Conservation (phyloP, 2,113 vertebrate species). For the Brachypodius melanocephalos region DNA sequence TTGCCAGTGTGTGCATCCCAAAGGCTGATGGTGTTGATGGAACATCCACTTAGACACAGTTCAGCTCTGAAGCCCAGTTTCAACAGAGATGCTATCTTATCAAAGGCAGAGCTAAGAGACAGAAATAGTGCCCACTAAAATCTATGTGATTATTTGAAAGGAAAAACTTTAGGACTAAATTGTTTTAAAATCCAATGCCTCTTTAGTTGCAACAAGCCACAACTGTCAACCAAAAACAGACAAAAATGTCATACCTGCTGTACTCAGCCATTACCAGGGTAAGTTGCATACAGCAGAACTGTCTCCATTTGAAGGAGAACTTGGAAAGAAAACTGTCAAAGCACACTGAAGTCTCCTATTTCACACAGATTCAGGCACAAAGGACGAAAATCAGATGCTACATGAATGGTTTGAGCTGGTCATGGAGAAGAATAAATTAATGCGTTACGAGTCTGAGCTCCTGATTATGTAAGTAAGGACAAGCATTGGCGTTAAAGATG, state of each 20-base stretch:
- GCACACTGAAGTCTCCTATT: constrained; percentile 57
- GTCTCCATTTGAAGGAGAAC: not conserved
- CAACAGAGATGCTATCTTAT: not conserved
- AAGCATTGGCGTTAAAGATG: not conserved
- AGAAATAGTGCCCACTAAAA: not conserved
- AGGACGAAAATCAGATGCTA: constrained; percentile 83
- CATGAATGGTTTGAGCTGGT: constrained; percentile 93
- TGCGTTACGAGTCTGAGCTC: constrained; percentile 89
- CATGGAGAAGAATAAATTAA: constrained; percentile 92
- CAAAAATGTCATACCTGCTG: not conserved
- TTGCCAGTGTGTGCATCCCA: not conserved
- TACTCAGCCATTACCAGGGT: not conserved
- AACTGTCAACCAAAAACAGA: not conserved
- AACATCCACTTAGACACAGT: not conserved
- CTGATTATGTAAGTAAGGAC: constrained; percentile 78
- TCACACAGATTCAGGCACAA: constrained; percentile 77
- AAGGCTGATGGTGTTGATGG: not conserved
- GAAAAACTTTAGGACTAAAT: not conserved
- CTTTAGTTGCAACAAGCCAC: not conserved
- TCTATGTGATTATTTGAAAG: not conserved
- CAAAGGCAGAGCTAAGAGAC: not conserved
- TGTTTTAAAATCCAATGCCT: not conserved
- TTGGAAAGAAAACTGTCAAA: constrained; percentile 26
- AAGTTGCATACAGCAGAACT: not conserved
- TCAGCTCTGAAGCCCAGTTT: not conserved